These are phyloP conservation scores for Augochlorella aurata DNA, from an alignment of 2,888 invertebrate genomes.

Conservation along the genomic window DNA sequence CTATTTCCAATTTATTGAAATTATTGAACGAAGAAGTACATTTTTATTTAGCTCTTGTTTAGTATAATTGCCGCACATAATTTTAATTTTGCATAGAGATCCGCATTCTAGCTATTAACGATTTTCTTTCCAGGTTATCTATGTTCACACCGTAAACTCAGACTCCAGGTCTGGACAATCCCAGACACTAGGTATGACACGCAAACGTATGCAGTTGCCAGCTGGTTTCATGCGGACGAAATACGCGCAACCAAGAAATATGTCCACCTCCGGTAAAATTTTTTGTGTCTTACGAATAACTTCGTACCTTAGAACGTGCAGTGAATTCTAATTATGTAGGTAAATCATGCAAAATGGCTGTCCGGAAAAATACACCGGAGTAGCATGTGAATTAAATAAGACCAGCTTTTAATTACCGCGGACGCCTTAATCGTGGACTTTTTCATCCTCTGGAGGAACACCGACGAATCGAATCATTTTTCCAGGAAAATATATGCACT, in stretches of 20 bases:
- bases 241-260: constrained; percentile 20
- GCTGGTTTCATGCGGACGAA: constrained; percentile 10
- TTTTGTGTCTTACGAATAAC: constrained; percentile 29
- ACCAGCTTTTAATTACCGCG: constrained; percentile 28
- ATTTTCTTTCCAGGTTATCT: background rate
- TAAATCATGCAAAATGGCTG: constrained; percentile 35
- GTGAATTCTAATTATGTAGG: constrained; percentile 42
- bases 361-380: constrained; percentile 8
- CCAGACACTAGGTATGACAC: background rate
- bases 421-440: constrained; percentile 8
- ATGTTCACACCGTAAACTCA: background rate
- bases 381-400: constrained; percentile 42
- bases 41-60: too few relatives aligned
- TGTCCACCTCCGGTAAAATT: background rate
- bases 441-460: background rate
- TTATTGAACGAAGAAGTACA: too few relatives aligned
- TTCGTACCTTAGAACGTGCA: constrained; percentile 7
- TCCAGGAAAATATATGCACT: background rate
- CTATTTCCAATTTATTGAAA: too few relatives aligned
- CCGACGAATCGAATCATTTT: background rate
- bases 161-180: background rate
- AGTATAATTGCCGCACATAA: too few relatives aligned
- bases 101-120: background rate
- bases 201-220: background rate
- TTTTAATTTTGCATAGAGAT: too few relatives aligned